A percentile compares a stretch with the other conserved stretches of the same genome.
These are phyloP conservation scores for Acromyrmex heyeri DNA, from an alignment of 1,140 invertebrate species.

Conservation along the genomic window DNA sequence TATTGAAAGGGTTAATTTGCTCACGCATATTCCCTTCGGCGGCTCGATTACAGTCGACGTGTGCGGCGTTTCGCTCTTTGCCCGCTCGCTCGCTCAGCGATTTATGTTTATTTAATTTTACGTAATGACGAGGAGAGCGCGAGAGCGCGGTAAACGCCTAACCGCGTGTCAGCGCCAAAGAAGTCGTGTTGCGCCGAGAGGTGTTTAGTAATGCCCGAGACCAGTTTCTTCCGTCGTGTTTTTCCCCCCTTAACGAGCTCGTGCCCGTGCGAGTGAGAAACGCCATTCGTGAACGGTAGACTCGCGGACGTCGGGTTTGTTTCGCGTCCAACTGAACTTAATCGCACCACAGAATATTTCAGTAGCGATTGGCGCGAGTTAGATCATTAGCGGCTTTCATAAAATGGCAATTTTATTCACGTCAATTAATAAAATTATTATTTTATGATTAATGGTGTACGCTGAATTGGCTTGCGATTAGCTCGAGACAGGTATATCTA, in stretches of 20 bases:
- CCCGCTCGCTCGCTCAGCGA: constrained; percentile 17
- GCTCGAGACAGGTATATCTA: background rate
- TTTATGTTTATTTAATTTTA: constrained; percentile 64
- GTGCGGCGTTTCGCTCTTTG: constrained; percentile 20
- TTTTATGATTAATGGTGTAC: background rate
- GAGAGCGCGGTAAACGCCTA: constrained; percentile 56
- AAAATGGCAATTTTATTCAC: constrained; percentile 26
- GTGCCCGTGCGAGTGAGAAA: constrained; percentile 23
- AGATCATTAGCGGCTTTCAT: constrained; percentile 16
- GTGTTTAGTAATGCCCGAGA: constrained; percentile 55
- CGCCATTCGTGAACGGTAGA: constrained; percentile 33
- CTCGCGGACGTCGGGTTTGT: constrained; percentile 40
- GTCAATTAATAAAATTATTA: constrained; percentile 31
- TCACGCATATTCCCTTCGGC: background rate
- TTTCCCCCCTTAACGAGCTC: constrained; percentile 48
- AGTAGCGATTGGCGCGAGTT: constrained; percentile 12
- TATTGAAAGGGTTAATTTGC: constrained; percentile 24
- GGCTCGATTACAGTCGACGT: constrained; percentile 27
- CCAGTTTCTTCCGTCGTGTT: constrained; percentile 58
- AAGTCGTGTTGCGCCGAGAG: constrained; percentile 53
- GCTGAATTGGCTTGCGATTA: background rate
- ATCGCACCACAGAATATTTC: constrained; percentile 13
- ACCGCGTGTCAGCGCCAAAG: constrained; percentile 59
- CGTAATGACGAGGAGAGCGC: constrained; percentile 52
- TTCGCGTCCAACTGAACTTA: constrained; percentile 33